Base-by-base conservation (phyloP, 2,113 vertebrate genomes). In the Aepyceros melampus region DNA sequence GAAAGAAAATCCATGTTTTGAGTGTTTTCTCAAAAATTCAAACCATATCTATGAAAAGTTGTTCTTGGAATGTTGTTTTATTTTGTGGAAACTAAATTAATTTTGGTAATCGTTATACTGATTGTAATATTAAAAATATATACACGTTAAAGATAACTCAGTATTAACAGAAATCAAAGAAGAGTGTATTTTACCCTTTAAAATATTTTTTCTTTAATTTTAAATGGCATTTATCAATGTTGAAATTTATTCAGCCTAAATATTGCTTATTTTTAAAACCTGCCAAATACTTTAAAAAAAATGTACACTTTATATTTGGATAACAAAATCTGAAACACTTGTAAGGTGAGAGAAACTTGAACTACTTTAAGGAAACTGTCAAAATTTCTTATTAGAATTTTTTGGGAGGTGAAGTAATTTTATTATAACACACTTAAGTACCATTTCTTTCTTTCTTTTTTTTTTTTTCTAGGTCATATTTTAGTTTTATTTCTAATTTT, bases 111-210 rank as follows among this genome's bases (percentile, higher is more conserved):
- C 0, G 1, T 97, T 91, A 27, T 94, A 40, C 5, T 84, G 6
- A 1, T 49, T 98, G 12, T 45, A 95, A 15, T 92, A 94, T 64
- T 92, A 56, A 94, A 95, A 91, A 79, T 40, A 89, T 33, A 49
- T 33, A 19, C 96, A 0, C 89, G 27, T 94, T 97, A 97, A 97
- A 96, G 74, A 89, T 88, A 92, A 23, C 12, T 92, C 76, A 49
- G n/a, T 78, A 29, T 31, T 97, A 95, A 31, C 11, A 60, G 13
- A 97, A 97, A 64, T 25, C 45, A 83, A 96, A 91, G 53, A 2
- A 43, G 6, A 91, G 94, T 2, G 1, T 92, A 90, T 91, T 95
- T 45, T 53, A 74, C 1, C 12, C 16, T 96, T 92, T 91, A 79
- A 78, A 7, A 33, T 94, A 91, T 2, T 78, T 8, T 47, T 97